Base-by-base conservation (phyloP, 2,113 vertebrate species). In the Synodontis membranacea region DNA sequence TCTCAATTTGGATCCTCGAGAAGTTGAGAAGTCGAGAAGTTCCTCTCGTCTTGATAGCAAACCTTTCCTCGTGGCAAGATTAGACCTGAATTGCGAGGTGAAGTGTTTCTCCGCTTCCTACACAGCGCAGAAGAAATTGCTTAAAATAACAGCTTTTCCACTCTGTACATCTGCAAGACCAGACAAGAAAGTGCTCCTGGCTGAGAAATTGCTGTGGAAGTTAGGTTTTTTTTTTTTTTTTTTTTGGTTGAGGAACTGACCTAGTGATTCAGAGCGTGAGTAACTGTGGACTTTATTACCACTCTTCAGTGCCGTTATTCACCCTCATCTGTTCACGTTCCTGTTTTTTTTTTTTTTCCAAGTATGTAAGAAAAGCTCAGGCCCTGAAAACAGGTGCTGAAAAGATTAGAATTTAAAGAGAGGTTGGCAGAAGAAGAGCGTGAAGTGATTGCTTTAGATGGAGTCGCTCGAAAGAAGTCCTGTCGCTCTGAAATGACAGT, bases 271-370 rank as follows among this genome's bases (percentile, higher is more conserved):
- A 1, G 58, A 7, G 15, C 75, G 88, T 92, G 92, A 94, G 92
- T 94, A 91, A 93, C 91, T 64, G 68, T 21, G 14, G 5, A 84
- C 91, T 92, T 92, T 90, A 94, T 93, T 90, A 79, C 89, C 76
- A 86, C 92, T 92, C 83, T 91, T 92, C 87, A 78, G 90, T 66
- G 78, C 37, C 66, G 74, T 72, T 84, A n/a, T 87, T 84, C 64
- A 72, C 88, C 91, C 92, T 88, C 74, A 82, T 87, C 85, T 78
- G 39, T 34, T 52, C 54, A 83, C 83, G 31, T 64, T 48, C 79
- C 31, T n/a, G 3, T 62, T 46, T 82, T 28, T 39, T n/a, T 25
- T 60, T 68, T 75, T 44, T 23, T 46, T 17, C 21, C 19, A 6
- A 62, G 10, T n/a, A 80, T 6, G 42, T 82, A 58, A 42, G 17